Base-by-base conservation (phyloP, 2,797 vertebrate genomes). In the Dermochelys coriacea region DNA sequence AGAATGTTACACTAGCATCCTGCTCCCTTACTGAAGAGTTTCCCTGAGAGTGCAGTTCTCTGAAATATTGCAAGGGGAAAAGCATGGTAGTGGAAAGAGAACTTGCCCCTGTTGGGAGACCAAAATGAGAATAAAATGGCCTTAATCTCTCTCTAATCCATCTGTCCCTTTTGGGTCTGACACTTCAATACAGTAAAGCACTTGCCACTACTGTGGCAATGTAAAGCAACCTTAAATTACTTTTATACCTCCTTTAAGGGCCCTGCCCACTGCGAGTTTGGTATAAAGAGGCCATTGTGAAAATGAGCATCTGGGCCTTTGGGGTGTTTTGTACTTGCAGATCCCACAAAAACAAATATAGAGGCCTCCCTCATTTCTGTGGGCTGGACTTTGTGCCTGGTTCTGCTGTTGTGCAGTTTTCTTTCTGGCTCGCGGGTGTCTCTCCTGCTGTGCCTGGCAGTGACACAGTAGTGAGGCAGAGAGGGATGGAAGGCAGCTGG, bases 401-500 rank as follows among this genome's bases (percentile, higher is more conserved):
- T 31, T 19, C 50, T 31, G 12, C 27, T 31, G 19, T 31, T 74
- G 68, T 77, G 23, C 51, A 49, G 5, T 5, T 8, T 19, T 6
- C 21, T 45, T 51, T 59, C 19, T 61, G 37, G 57, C 57, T 89
- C 1, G 0, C 1, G 78, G 82, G 54, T 79, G 52, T 29, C 45
- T 1, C 57, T 93, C 29, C 87, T 79, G 49, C 81, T 0, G 3
- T 78, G 78, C 27, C 37, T 78, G 93, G 82, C 84, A 49, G 31
- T 34, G 2, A 45, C 49, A 14, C 5, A 0, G 55, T 57, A 29
- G 52, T 85, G 57, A 93, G 49, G 55, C 61, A 75, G n/a, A 52
- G 81, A 59, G 85, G 89, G 59, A 47, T 31, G 57, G 91, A 82
- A 19, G 71, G 90, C 68, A 64, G 83, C 71, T 55, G 81, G 81